Base-by-base conservation (phyloP, 2,797 vertebrate species). In the Gymnocypris eckloni region DNA sequence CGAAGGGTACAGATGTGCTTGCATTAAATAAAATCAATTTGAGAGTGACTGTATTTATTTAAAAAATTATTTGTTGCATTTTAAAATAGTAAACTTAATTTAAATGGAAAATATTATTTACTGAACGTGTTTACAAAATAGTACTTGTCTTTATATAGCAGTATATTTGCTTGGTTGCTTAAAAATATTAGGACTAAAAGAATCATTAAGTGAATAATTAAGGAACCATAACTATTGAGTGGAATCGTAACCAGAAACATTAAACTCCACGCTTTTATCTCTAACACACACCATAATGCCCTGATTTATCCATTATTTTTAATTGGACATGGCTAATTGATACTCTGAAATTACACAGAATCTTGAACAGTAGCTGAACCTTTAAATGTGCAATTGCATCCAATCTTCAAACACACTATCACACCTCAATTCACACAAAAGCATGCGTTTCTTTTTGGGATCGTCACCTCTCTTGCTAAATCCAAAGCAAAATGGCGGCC, bases 391-490 rank as follows among this genome's bases (percentile, higher is more conserved):
- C 20, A 15, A 48, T 18, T 41, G 28, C 8, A 70, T 83, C 52
- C 41, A 73, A 82, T 80, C 66, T 22, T 48, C 88, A 79, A 52
- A 78, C 33, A 86, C 79, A 79, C 69, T 33, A 64, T 59, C 59
- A 64, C 39, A 86, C 83, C 72, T 56, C 81, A 37, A 79, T 50
- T 71, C 10, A 81, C 77, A 71, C 45, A 72, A 69, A 81, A 69
- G 73, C 70, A 70, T 37, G 73, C 12, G 45, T 71, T 66, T 45
- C 16, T 15, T 82, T 72, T 45, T 84, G 10, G 33, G 20, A 43
- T 81, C n/a, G 64, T 81, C 56, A 81, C 15, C 33, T 72, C 43
- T 16, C 43, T 78, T 64, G 72, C 45, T 84, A 83, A 83, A n/a
- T 48, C 48, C 37, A 15, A 79, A 43, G 59, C 73, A 81, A 78